Evolutionary conservation across 2,888 invertebrate species (phyloP).

Genomic region (Rutpela maculata): DNA sequence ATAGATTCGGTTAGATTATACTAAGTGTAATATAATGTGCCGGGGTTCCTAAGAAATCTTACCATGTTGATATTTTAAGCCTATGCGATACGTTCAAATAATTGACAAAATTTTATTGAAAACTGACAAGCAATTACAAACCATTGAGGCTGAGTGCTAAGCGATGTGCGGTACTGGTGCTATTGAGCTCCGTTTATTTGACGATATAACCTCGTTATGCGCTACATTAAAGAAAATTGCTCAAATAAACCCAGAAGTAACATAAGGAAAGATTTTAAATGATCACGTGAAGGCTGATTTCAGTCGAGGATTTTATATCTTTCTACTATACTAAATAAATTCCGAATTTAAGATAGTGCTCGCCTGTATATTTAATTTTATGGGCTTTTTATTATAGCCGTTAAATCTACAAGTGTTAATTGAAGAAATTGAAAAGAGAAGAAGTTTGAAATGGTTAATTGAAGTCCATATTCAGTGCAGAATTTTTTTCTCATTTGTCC

Average conservation of each 20-base stretch:
- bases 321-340: constrained; percentile 20
- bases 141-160: constrained; percentile 11
- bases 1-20: too few relatives aligned
- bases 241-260: constrained; percentile 34
- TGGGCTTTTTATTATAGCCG: not conserved
- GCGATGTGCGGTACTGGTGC: constrained; percentile 9
- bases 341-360: constrained; percentile 8
- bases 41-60: too few relatives aligned
- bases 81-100: constrained; percentile 2
- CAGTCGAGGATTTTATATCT: constrained; percentile 25
- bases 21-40: too few relatives aligned
- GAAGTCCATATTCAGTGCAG: not conserved
- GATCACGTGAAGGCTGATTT: constrained; percentile 17
- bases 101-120: constrained; percentile 7
- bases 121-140: constrained; percentile 8
- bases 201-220: constrained; percentile 33
- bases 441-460: not conserved
- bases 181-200: constrained; percentile 23
- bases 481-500: not conserved
- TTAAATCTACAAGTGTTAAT: constrained; percentile 12
- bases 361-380: constrained; percentile 18
- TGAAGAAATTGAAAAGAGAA: not conserved
- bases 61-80: not conserved
- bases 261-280: constrained; percentile 31
- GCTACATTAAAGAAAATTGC: constrained; percentile 34